These are phyloP conservation scores for Lichenostomus cassidix DNA, from an alignment of 2,113 vertebrate genomes.

Conservation along the genomic window DNA sequence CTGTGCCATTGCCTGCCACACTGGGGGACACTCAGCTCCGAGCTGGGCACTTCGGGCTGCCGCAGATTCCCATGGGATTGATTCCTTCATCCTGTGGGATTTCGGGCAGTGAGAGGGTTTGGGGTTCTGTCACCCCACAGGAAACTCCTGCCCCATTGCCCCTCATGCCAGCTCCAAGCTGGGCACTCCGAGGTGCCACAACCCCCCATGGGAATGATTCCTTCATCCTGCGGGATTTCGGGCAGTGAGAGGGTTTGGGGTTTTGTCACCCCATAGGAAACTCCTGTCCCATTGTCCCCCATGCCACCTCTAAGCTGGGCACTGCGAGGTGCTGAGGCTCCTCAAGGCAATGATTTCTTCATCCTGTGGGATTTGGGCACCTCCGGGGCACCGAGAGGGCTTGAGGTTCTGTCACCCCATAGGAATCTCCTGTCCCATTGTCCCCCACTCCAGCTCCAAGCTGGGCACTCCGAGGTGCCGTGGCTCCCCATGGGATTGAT, in stretches of 20 bases:
- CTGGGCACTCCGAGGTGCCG: background rate
- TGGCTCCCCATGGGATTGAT: rapidly evolving
- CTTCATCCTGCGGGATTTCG: too few relatives aligned
- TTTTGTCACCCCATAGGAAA: rapidly evolving
- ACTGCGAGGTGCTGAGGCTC: background rate
- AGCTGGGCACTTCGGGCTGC: too few relatives aligned
- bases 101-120: background rate
- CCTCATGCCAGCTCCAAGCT: too few relatives aligned
- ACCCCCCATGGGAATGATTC: too few relatives aligned
- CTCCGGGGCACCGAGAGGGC: background rate
- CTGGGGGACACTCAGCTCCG: too few relatives aligned
- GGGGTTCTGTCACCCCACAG: background rate
- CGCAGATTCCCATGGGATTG: rapidly evolving
- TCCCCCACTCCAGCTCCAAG: background rate
- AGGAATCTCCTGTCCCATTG: rapidly evolving
- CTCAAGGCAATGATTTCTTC: background rate
- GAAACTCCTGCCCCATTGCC: too few relatives aligned
- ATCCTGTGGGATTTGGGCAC: rapidly evolving
- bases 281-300: background rate
- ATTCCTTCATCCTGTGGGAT: rapidly evolving
- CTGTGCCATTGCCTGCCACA: too few relatives aligned
- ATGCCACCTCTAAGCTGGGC: background rate
- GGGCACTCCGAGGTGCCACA: too few relatives aligned
- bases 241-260: too few relatives aligned
- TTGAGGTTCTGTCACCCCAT: rapidly evolving